These are phyloP conservation scores for Aphidius ervi DNA, from an alignment of 1,140 invertebrate species.

Conservation along the genomic window DNA sequence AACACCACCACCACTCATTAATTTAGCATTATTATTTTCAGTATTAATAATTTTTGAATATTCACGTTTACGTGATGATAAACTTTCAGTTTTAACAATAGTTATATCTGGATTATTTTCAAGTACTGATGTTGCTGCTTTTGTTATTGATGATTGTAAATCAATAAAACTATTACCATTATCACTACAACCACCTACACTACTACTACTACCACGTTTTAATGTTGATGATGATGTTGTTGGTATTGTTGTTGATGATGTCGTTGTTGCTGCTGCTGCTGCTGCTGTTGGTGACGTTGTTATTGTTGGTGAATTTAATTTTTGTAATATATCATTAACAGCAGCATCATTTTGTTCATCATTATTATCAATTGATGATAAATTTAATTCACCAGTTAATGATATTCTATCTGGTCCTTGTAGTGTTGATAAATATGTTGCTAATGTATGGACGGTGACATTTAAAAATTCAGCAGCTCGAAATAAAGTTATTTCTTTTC, in stretches of 20 bases:
- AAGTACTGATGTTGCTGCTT: slow-evolving; percentile 51
- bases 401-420: slow-evolving; percentile 54
- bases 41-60: slow-evolving; percentile 49
- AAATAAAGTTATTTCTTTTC: slow-evolving; percentile 67
- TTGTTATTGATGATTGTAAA: slow-evolving; percentile 42
- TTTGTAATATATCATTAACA: slow-evolving; percentile 46
- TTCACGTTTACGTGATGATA: slow-evolving; percentile 41
- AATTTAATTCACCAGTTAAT: slow-evolving; percentile 43
- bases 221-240: slow-evolving; percentile 47
- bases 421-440: slow-evolving; percentile 64
- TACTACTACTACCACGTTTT: slow-evolving; percentile 47
- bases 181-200: no score
- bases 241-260: slow-evolving; percentile 31
- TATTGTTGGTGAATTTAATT: slow-evolving; percentile 40
- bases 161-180: slow-evolving; percentile 46
- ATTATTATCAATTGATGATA: slow-evolving; percentile 35
- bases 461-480: slow-evolving; percentile 69
- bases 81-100: slow-evolving; percentile 59
- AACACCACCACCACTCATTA: slow-evolving; percentile 44
- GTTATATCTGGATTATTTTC: slow-evolving; percentile 62
- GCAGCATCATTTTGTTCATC: slow-evolving; percentile 40
- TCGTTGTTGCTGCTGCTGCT: not conserved
- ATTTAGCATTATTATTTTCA: slow-evolving; percentile 50
- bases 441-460: slow-evolving; percentile 67
- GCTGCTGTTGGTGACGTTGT: slow-evolving; percentile 27